A percentile compares a stretch with the other conserved stretches of the same genome.
phyloP scores from a whole-genome alignment of 2,888 invertebrate genomes.

The Diarsia brunnea region DNA sequence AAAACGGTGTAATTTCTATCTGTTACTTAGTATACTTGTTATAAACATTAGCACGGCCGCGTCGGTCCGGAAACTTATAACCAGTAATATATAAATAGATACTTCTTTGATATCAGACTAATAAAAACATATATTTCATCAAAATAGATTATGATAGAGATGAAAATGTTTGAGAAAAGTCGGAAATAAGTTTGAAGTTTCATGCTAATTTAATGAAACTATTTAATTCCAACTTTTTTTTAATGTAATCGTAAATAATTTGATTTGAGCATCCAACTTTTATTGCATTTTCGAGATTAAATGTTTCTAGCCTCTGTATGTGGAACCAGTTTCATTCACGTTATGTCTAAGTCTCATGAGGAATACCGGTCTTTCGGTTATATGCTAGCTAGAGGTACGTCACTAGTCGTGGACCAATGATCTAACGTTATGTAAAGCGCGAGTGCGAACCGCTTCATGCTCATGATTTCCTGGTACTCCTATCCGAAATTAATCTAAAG shows the following conservation, averaged over 20 bases:
- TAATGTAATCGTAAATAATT: neutral
- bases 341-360: conserved; percentile 17
- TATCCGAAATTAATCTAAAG: conserved; percentile 47
- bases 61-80: neutral
- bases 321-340: conserved; percentile 13
- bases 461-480: conserved; percentile 53
- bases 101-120: neutral
- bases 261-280: neutral
- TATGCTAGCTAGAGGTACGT: neutral
- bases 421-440: conserved; percentile 20
- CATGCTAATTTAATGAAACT: neutral
- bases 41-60: neutral
- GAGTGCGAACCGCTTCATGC: conserved; percentile 1
- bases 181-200: neutral
- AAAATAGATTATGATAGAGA: no score
- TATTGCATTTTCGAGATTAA: neutral
- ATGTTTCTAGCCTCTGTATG: conserved; percentile 17
- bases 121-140: conserved; percentile 1
- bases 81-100: neutral
- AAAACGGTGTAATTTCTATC: conserved; percentile 29
- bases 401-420: conserved; percentile 16
- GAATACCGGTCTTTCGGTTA: neutral
- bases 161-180: neutral
- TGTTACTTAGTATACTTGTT: conserved; percentile 5
- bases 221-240: neutral